Evolutionary conservation across 1,140 invertebrate species (phyloP).

Genomic region (Antheraea mylitta): DNA sequence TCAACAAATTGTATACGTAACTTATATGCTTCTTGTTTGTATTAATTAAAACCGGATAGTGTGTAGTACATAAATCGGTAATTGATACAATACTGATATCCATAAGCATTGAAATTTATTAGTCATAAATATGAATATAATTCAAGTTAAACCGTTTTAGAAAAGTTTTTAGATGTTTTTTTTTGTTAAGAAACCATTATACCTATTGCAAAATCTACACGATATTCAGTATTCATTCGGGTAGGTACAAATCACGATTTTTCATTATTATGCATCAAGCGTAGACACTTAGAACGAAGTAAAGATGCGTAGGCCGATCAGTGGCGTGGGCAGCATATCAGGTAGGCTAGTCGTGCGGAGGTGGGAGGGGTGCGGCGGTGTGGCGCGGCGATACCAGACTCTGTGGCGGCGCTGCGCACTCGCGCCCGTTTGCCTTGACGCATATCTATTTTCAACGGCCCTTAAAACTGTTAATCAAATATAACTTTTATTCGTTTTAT

Average conservation of each 20-base stretch:
- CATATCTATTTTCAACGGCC: slow-evolving; percentile 33
- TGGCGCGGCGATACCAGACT: slow-evolving; percentile 37
- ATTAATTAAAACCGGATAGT: not conserved
- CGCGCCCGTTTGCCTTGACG: slow-evolving; percentile 45
- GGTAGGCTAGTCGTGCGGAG: slow-evolving; percentile 18
- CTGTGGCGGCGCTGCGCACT: slow-evolving; percentile 42
- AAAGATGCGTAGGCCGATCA: slow-evolving; percentile 44
- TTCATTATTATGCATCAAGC: slow-evolving; percentile 39
- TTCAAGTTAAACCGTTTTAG: not conserved
- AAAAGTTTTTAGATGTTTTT: not conserved
- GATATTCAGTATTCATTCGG: not conserved
- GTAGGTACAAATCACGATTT: slow-evolving; percentile 25
- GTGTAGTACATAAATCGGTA: not conserved
- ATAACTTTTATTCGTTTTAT: not conserved
- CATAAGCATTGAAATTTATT: no score
- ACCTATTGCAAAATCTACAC: not conserved
- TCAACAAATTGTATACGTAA: not conserved
- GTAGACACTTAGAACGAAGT: slow-evolving; percentile 41
- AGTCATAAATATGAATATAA: no score
- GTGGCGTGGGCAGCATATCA: slow-evolving; percentile 40
- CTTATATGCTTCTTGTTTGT: not conserved
- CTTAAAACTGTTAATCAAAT: slow-evolving; percentile 20
- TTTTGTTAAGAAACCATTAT: not conserved
- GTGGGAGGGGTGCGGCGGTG: slow-evolving; percentile 1
- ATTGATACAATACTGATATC: not conserved